Evolutionary conservation across 2,113 vertebrate genomes (phyloP), one percentile per base, ranked within the genome.

Genomic region (Centropristis striata): DNA sequence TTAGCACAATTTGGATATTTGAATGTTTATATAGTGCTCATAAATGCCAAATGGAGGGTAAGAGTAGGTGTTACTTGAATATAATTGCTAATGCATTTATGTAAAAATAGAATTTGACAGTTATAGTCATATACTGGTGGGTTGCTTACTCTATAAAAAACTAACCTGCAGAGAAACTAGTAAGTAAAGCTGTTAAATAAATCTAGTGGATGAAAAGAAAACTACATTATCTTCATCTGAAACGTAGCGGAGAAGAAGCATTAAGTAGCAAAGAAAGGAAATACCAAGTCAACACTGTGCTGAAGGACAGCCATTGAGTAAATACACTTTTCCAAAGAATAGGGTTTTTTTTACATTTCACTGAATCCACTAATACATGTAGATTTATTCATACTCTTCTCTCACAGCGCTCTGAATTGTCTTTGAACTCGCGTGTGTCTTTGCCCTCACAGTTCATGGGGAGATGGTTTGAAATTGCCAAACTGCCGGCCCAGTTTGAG

Each of bases 381-480:
- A 78, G 58, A 83, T 90, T 79, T 89, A 89, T 76, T 76, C 81
- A 81, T 75, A 66, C 46, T 53, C 60, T 80, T 42, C 18, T 10
- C 61, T 74, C 32, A 53, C 39, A 28, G 46, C 36, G 1, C 18
- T 66, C 32, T 39, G 25, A 72, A 16, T 75, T 64, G 27, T 63
- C 66, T 78, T 68, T 78, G 77, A 73, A 59, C 76, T 50, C 15
- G 13, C 41, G 28, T 78, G 63, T 75, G 42, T 88, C 46, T 74
- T 74, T 81, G 42, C 18, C 21, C 51, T 61, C 12, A 39, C 85
- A 96, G 95, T 96, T 95, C 71, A 92, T 95, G 93, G 95, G 95
- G 15, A 92, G 91, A 68, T 96, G 95, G 95, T 95, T 93, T 85
- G 95, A 96, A 88, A 93, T 96, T 42, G 88, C 93, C 71, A 94